Percentiles rank a stretch among this genome's conserved stretches.
These are phyloP conservation scores for Himalopsyche anomala DNA, from an alignment of 2,888 invertebrate genomes.

Conservation along the genomic window DNA sequence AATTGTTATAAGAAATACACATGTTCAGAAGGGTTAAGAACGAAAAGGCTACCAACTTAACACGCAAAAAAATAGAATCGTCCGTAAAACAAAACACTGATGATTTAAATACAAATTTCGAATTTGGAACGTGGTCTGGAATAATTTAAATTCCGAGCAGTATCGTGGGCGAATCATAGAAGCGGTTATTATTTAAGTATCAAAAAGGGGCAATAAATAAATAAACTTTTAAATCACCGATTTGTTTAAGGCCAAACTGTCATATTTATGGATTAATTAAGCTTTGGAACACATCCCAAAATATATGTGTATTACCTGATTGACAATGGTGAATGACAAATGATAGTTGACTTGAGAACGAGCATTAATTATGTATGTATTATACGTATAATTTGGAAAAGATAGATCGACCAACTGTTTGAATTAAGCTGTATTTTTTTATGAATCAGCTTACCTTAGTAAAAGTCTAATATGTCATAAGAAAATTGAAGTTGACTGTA, in stretches of 20 bases:
- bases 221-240: background rate
- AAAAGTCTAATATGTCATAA: too few species aligned
- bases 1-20: background rate
- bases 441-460: too few species aligned
- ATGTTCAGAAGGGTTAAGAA: conserved; percentile 27
- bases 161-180: conserved; percentile 34
- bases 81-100: conserved; percentile 42
- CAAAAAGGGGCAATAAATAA: background rate
- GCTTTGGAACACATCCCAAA: background rate
- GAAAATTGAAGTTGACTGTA: too few species aligned
- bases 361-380: too few species aligned
- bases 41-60: conserved; percentile 40
- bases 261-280: background rate
- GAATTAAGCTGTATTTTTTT: too few species aligned
- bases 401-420: too few species aligned
- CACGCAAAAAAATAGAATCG: conserved; percentile 33
- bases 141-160: conserved; percentile 33
- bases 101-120: conserved; percentile 39
- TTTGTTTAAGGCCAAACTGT: background rate
- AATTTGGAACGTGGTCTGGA: conserved; percentile 36
- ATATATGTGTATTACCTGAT: too few species aligned
- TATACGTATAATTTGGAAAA: too few species aligned
- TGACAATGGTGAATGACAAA: too few species aligned
- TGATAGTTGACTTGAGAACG: too few species aligned
- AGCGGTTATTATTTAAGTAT: background rate